Evolutionary conservation across 1,140 invertebrate species (phyloP), one percentile per base, ranked within the genome.

Genomic region (Cataglyphis hispanica): DNA sequence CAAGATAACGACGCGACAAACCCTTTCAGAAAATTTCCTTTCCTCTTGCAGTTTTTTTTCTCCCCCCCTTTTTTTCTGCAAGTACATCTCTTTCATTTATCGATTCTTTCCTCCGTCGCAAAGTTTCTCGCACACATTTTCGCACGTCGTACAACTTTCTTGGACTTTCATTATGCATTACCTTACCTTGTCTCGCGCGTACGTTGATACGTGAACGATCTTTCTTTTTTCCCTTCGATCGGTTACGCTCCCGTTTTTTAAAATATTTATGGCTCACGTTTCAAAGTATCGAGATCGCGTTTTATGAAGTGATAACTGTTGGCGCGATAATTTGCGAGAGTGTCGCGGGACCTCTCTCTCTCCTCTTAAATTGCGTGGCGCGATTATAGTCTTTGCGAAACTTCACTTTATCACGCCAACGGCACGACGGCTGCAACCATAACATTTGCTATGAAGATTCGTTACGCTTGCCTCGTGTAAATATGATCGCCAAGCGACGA

Each of bases 271-370:
- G 53, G 6, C 37, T 60, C 27, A 25, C 37, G 67, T 60, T 60
- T 37, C n/a, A 46, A 72, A 83, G 53, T 72, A 83, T 83, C 66
- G 66, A 43, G 66, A 81, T 81, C 53, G 78, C 53, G 78, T 83
- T 83, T 83, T 60, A 83, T 72, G 25, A 27, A 46, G 66, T 61
- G 60, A 34, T 60, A 81, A 81, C 50, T 25, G 53, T 56, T 81
- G 7, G 37, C 31, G 22, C 34, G 53, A 40, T 60, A 70, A 72
- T 72, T 70, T 60, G 53, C 78, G n/a, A 22, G 31, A 10, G 50
- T 58, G 58, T 81, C 11, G 25, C 19, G 34, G 19, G 19, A 22
- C 1, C 34, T 78, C 43, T 37, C 50, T n/a, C 22, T n/a, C 31
- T 16, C 6, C 16, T 19, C 4, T 50, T 43, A 72, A 83, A 83